Conservation (phyloP, 2,888 invertebrate genomes). For the Nemotelus pantherinus region DNA sequence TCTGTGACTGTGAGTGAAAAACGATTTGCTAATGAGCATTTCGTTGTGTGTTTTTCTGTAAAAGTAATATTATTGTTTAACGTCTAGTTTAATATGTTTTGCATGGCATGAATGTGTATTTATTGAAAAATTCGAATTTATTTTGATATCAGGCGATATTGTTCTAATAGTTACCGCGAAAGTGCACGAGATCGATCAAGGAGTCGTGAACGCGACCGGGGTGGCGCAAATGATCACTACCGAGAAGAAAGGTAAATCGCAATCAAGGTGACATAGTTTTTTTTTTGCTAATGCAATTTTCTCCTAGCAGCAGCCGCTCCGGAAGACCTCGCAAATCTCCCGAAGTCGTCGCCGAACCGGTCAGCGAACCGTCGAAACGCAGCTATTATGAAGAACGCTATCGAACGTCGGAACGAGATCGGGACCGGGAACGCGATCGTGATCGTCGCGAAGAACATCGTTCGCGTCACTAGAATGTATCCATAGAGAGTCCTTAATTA, state of each 20-base stretch:
- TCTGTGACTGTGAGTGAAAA: conserved; percentile 15
- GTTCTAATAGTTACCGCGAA: conserved; percentile 64
- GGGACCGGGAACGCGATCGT: conserved; percentile 73
- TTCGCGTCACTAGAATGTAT: conserved; percentile 70
- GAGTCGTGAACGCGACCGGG: conserved; percentile 74
- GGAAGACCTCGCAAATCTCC: conserved; percentile 69
- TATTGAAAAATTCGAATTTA: conserved; percentile 43
- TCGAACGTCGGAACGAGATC: conserved; percentile 75
- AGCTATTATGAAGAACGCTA: conserved; percentile 91
- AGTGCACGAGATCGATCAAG: conserved; percentile 75
- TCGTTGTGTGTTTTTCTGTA: conserved; percentile 13
- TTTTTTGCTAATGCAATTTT: not conserved
- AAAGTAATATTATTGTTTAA: not conserved
- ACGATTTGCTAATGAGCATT: not conserved
- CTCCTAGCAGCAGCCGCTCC: conserved; percentile 65
- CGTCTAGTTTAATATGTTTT: conserved; percentile 22
- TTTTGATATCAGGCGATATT: conserved; percentile 50
- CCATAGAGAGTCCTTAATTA: not conserved
- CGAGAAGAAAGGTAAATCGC: conserved; percentile 61
- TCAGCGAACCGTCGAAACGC: conserved; percentile 64
- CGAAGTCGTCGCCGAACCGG: conserved; percentile 64
- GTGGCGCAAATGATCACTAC: conserved; percentile 61
- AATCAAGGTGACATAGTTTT: not conserved
- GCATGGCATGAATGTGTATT: conserved; percentile 41
- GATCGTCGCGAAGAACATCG: conserved; percentile 76